phyloP scores from a whole-genome alignment of 1,140 invertebrate genomes.

The Pseudomyrmex sp. region DNA sequence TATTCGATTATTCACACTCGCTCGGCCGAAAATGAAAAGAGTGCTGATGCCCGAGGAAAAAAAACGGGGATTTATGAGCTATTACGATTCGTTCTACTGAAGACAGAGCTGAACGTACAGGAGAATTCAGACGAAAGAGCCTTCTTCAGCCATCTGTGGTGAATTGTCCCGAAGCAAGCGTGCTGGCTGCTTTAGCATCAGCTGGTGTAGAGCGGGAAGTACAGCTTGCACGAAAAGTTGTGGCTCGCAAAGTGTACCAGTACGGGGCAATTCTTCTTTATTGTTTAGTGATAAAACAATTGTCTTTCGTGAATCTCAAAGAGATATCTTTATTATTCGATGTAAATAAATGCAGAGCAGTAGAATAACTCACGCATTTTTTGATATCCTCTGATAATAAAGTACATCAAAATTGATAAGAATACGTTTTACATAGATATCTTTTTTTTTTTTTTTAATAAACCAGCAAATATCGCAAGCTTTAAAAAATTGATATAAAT shows the following conservation, averaged over 20 bases:
- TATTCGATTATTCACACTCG: slow-evolving; percentile 82
- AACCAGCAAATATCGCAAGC: neutral
- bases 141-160: slow-evolving; percentile 14
- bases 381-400: slow-evolving; percentile 5
- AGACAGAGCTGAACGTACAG: slow-evolving; percentile 45
- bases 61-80: slow-evolving; percentile 77
- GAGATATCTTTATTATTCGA: neutral
- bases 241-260: neutral
- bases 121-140: neutral
- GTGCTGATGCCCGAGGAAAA: slow-evolving; percentile 56
- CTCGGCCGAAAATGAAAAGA: slow-evolving; percentile 75
- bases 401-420: neutral
- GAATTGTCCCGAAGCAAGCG: neutral
- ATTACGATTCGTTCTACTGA: slow-evolving; percentile 78
- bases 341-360: neutral
- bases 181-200: neutral
- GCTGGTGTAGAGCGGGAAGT: neutral
- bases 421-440: neutral
- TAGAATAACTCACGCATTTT: neutral
- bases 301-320: neutral
- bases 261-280: neutral
- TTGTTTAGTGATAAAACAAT: slow-evolving; percentile 14
- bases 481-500: too few relatives aligned
- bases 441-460: neutral
- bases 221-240: too few relatives aligned